Evolutionary conservation across 1,140 invertebrate genomes (phyloP), one percentile per base, ranked within the genome.

Genomic region (Drosophila setifemur): DNA sequence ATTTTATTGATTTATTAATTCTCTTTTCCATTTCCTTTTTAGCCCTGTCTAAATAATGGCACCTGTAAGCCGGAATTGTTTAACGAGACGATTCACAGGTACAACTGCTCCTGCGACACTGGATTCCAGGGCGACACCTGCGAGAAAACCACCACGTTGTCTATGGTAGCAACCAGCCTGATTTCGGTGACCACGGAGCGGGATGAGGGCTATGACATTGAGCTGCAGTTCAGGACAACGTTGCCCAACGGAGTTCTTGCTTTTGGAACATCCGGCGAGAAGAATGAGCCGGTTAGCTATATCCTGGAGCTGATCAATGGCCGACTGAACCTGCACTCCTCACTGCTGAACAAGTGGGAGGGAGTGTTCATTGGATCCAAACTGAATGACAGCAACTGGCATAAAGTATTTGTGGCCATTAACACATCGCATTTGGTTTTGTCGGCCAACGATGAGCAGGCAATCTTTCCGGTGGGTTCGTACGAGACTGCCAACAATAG

Each of bases 141-240:
- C 90, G 93, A 96, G 86, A 93, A 94, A 90, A 94, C 95, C 16
- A 98, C 97, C 1, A 98, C 96, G 0, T 95, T 97, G 92, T 98
- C 97, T 0, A 92, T 98, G 69, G 94, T 93, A 64, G 95, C 94
- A 31, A 93, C 92, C 58, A 96, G 96, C 23, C 94, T 95, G 87
- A 94, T 95, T 19, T 92, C 94, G 29, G 94, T 96, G 6, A 95
- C 96, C 70, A 96, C 95, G 0, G 93, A 93, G 6, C 93, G 95
- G 19, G 95, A 96, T 63, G 95, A 96, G 89, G 96, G 95, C 37
- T 97, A 97, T 90, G 96, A 96, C 82, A 95, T 98, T 29, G 94
- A 95, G 63, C 95, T 98, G 79, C 92, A 96, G 18, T 98, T 99
- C 90, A 95, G 96, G 81, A 98, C 97, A 0, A 98, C 97, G 2